Percentiles rank a stretch among this genome's conserved stretches.
Evolutionary conservation across 2,888 invertebrate genomes (phyloP).

Genomic region (Limnephilus marmoratus): DNA sequence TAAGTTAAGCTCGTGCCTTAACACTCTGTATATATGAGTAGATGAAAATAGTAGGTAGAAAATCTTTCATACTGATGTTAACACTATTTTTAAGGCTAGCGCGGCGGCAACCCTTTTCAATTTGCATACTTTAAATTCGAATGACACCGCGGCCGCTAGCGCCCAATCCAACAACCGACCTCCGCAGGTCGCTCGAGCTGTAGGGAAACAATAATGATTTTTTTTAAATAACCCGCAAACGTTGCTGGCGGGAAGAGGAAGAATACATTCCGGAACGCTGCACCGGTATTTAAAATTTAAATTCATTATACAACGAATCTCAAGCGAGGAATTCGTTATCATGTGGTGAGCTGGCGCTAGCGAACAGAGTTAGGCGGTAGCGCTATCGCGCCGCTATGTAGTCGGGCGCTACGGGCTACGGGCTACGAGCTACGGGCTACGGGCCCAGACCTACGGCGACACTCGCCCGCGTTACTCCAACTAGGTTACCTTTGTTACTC

Average conservation of each 20-base stretch:
- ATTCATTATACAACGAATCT: conserved; percentile 64
- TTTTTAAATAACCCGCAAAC: conserved; percentile 20
- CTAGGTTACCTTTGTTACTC: neutral
- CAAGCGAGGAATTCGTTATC: conserved; percentile 61
- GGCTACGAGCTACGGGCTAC: neutral
- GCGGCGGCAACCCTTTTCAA: conserved; percentile 38
- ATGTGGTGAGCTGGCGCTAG: conserved; percentile 14
- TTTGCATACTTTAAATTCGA: conserved; percentile 35
- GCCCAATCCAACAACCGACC: neutral
- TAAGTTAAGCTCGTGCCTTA: too few relatives aligned
- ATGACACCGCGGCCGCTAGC: neutral
- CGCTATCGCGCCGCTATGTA: neutral
- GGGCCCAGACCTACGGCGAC: neutral
- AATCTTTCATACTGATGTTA: conserved; percentile 8
- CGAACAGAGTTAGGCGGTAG: neutral
- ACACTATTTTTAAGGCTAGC: conserved; percentile 16
- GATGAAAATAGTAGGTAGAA: neutral
- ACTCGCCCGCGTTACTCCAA: neutral
- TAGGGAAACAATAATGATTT: conserved; percentile 38
- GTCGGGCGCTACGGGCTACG: neutral
- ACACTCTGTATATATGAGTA: neutral
- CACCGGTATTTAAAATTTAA: conserved; percentile 64
- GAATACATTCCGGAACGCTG: conserved; percentile 60
- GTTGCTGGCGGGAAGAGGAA: conserved; percentile 53
- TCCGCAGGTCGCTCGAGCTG: neutral